These are phyloP conservation scores for Falco rusticolus DNA, from an alignment of 2,797 vertebrate species.

Conservation along the genomic window DNA sequence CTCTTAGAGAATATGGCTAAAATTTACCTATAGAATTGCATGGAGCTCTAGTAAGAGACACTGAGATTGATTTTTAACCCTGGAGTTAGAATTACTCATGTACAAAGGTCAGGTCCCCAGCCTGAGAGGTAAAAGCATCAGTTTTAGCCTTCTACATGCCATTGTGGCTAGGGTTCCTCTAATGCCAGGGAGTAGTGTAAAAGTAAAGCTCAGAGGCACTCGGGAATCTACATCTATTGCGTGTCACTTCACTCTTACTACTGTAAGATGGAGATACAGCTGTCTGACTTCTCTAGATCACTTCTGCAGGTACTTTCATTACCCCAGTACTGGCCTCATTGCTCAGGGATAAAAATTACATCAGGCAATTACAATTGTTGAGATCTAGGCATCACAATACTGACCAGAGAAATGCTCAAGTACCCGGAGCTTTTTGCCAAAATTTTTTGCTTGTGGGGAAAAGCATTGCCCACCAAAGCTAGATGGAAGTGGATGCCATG, in stretches of 20 bases:
- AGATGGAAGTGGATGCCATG: neutral
- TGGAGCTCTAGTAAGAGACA: neutral
- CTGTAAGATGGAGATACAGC: neutral
- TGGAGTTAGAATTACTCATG: neutral
- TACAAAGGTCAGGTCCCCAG: neutral
- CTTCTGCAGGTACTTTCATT: neutral
- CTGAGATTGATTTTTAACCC: neutral
- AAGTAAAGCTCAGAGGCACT: neutral
- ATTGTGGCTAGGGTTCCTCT: neutral
- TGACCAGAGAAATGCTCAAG: neutral
- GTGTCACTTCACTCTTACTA: neutral
- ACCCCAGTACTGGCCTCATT: neutral
- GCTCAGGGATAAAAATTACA: neutral
- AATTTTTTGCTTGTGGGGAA: neutral
- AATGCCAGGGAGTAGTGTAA: neutral
- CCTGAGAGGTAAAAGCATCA: neutral
- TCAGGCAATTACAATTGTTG: neutral
- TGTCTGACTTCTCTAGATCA: neutral
- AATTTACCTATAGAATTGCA: neutral
- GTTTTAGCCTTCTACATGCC: neutral
- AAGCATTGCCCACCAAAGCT: neutral
- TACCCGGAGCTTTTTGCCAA: neutral
- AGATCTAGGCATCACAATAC: neutral
- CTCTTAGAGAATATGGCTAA: neutral
- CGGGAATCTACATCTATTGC: neutral